Evolutionary conservation across 2,888 invertebrate genomes (phyloP).

Genomic region (Rhamphomyia laevipes): DNA sequence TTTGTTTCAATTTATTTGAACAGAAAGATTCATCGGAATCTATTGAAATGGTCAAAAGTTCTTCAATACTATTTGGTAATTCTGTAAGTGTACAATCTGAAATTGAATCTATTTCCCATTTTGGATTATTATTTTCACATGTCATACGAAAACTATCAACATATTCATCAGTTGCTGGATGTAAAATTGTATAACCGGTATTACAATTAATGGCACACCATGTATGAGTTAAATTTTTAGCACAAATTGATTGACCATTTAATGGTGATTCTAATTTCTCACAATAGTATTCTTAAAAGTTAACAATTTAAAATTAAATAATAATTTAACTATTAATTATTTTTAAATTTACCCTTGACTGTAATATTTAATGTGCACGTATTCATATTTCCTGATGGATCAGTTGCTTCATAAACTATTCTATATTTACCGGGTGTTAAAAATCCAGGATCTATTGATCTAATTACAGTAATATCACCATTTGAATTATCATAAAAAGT

Average conservation of each 20-base stretch:
- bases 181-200: constrained; percentile 45
- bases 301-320: neutral
- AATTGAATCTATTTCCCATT: constrained; percentile 32
- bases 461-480: constrained; percentile 19
- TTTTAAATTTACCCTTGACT: constrained; percentile 41
- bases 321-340: neutral
- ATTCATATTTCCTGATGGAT: constrained; percentile 45
- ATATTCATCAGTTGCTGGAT: constrained; percentile 28
- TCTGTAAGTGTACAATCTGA: constrained; percentile 49
- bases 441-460: constrained; percentile 37
- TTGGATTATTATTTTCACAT: constrained; percentile 31
- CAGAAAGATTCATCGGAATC: constrained; percentile 36
- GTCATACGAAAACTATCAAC: constrained; percentile 22
- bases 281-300: constrained; percentile 27
- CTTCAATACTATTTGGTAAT: constrained; percentile 39
- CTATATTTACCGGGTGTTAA: constrained; percentile 45
- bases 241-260: constrained; percentile 41
- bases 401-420: constrained; percentile 46
- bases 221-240: constrained; percentile 33
- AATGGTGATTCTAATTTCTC: constrained; percentile 37
- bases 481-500: constrained; percentile 35
- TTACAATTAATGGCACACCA: constrained; percentile 47
- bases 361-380: constrained; percentile 47
- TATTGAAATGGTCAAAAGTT: constrained; percentile 39
- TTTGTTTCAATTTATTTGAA: constrained; percentile 24